phyloP scores from a whole-genome alignment of 2,797 vertebrate species.

The Tenualosa thibaudeaui region DNA sequence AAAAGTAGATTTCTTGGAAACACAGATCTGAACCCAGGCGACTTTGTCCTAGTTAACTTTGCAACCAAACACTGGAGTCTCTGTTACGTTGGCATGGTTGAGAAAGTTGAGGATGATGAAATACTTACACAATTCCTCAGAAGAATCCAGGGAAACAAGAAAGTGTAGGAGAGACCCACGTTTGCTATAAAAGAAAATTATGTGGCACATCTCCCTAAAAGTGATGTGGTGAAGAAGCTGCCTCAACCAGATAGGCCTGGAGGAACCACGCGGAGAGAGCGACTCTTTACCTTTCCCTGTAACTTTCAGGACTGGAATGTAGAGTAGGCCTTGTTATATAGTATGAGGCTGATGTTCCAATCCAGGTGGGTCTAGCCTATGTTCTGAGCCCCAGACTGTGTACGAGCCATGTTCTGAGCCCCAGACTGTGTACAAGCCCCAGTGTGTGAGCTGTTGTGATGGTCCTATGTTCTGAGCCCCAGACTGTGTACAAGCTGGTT shows the following conservation, averaged over 20 bases:
- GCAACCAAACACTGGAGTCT: not conserved
- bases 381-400: too few relatives aligned
- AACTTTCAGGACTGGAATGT: not conserved
- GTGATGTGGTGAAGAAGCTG: constrained; percentile 37
- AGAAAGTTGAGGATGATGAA: too few relatives aligned
- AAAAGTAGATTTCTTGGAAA: constrained; percentile 20
- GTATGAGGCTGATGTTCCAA: constrained; percentile 17
- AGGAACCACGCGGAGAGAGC: not conserved
- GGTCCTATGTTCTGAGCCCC: not conserved
- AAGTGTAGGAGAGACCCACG: not conserved
- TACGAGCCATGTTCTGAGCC: not conserved
- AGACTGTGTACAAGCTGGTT: too few relatives aligned
- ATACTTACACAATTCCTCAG: constrained; percentile 28
- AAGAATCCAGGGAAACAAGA: constrained; percentile 17
- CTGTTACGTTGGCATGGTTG: constrained; percentile 29
- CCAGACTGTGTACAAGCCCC: not conserved
- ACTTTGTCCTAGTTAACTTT: constrained; percentile 34
- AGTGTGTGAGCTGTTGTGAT: not conserved
- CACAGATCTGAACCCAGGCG: constrained; percentile 26
- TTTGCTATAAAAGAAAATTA: constrained; percentile 1
- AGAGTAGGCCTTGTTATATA: not conserved
- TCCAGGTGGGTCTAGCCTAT: not conserved
- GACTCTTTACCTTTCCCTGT: not conserved
- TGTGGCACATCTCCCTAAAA: constrained; percentile 30
- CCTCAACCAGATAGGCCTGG: constrained; percentile 33